A percentile compares a stretch with the other conserved stretches of the same genome.
phyloP scores from a whole-genome alignment of 2,797 vertebrate genomes.

The Huso huso region DNA sequence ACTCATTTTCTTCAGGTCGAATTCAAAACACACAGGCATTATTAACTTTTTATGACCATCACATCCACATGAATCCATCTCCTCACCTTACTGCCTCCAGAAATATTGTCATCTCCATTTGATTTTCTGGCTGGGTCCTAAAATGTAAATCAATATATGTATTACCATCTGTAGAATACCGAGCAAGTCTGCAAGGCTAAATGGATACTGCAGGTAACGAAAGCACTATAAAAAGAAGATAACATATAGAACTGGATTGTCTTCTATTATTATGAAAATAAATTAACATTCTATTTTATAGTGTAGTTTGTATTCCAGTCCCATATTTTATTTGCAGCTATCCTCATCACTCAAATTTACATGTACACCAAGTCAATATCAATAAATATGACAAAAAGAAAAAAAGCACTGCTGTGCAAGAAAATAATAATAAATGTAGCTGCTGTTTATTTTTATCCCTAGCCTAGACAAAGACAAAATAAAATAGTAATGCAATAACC shows the following conservation, averaged over 20 bases:
- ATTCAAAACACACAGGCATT: conserved; percentile 22
- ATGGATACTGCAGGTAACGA: conserved; percentile 33
- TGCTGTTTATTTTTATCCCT: too few species aligned
- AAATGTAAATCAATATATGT: conserved; percentile 56
- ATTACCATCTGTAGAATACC: conserved; percentile 47
- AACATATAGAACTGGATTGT: conserved; percentile 14
- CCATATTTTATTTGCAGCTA: conserved; percentile 18
- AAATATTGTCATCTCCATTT: conserved; percentile 48
- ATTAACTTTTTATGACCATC: conserved; percentile 19
- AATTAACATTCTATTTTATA: conserved; percentile 8
- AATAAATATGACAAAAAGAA: conserved; percentile 22
- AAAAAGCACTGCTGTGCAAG: neutral
- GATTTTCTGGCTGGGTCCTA: conserved; percentile 33
- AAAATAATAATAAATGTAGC: too few species aligned
- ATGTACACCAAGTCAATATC: conserved; percentile 31
- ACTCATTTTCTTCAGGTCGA: conserved; percentile 22
- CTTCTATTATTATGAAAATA: conserved; percentile 15
- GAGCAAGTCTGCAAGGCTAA: conserved; percentile 43
- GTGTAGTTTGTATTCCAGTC: conserved; percentile 17
- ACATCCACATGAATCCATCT: conserved; percentile 26
- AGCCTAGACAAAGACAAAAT: too few species aligned
- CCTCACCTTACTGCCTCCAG: conserved; percentile 43
- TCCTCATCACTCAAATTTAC: conserved; percentile 27
- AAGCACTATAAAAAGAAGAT: conserved; percentile 26
- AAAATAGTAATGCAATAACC: too few species aligned